Percentiles rank a stretch among this genome's conserved stretches.
These are phyloP conservation scores for Gymnogyps californianus DNA, from an alignment of 2,113 vertebrate species.

Conservation along the genomic window DNA sequence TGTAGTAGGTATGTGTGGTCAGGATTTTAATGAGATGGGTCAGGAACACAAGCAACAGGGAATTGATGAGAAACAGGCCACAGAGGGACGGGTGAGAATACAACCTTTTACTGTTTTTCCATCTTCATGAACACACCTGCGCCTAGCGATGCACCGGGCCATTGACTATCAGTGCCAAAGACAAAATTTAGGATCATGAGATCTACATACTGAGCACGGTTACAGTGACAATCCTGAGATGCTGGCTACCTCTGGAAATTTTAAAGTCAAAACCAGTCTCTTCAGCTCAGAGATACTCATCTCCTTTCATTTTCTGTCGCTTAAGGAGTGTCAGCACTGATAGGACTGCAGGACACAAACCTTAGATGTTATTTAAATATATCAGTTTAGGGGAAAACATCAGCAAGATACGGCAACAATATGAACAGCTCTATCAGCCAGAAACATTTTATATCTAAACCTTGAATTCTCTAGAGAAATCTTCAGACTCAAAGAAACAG, in stretches of 20 bases:
- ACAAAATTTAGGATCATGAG: background rate
- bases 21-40: background rate
- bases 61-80: background rate
- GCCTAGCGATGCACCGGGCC: rapidly evolving
- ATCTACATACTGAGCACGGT: background rate
- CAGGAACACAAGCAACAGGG: background rate
- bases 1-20: background rate
- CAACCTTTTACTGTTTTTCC: background rate
- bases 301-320: background rate
- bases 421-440: background rate
- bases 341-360: background rate
- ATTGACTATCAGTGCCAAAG: background rate
- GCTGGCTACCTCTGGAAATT: background rate
- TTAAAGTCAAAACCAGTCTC: background rate
- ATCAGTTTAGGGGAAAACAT: background rate
- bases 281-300: background rate
- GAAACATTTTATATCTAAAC: background rate
- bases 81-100: background rate
- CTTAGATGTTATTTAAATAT: background rate
- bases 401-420: background rate
- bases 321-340: background rate
- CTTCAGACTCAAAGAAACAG: background rate
- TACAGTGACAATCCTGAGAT: background rate
- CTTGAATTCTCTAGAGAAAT: background rate
- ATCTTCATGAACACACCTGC: background rate